phyloP scores from a whole-genome alignment of 2,797 vertebrate species.

The Anguilla pacifica region DNA sequence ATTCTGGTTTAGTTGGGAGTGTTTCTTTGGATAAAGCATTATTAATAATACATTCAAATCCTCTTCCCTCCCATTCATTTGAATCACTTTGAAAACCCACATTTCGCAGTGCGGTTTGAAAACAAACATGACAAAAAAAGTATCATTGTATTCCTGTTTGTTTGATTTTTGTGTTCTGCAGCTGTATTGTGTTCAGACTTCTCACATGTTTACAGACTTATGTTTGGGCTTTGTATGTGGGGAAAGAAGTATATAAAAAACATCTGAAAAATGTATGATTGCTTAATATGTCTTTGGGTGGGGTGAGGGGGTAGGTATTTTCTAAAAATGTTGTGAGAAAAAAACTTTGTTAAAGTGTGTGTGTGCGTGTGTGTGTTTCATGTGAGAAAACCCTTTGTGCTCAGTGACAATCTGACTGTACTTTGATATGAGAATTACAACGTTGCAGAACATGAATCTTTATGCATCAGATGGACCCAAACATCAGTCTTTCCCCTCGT shows the following conservation, averaged over 20 bases:
- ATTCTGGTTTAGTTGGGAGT: not conserved
- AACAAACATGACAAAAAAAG: conserved; percentile 27
- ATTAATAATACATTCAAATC: not conserved
- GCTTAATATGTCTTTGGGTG: conserved; percentile 31
- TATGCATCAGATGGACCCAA: not conserved
- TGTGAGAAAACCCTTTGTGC: not conserved
- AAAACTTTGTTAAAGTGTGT: not conserved
- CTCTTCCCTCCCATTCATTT: too few species aligned
- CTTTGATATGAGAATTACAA: not conserved
- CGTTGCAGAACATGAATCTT: not conserved
- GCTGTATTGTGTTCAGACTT: conserved; percentile 53
- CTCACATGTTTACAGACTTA: conserved; percentile 74
- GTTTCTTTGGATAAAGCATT: not conserved
- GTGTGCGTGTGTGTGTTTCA: not conserved
- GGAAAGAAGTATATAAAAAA: conserved; percentile 50
- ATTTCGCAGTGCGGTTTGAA: conserved; percentile 31
- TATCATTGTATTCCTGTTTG: not conserved
- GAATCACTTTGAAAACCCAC: not conserved
- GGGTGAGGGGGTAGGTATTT: not conserved
- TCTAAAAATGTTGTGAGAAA: not conserved
- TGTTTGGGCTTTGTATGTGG: conserved; percentile 61
- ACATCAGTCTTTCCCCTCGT: not conserved
- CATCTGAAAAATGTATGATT: conserved; percentile 37
- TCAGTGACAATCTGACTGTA: not conserved
- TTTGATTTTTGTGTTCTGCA: conserved; percentile 52